Conservation (phyloP, 2,113 vertebrate species). For the Propithecus coquereli region DNA sequence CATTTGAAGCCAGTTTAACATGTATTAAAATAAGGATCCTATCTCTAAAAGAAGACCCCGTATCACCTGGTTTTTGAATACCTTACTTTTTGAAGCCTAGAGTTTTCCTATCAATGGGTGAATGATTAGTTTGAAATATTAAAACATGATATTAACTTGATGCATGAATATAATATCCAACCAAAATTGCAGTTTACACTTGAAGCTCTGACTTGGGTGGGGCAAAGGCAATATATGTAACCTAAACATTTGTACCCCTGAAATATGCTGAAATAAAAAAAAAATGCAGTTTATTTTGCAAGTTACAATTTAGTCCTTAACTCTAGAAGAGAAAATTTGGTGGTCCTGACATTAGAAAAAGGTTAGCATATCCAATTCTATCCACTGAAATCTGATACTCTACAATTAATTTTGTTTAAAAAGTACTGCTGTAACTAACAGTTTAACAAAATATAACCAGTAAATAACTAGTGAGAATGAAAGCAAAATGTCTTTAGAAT, state of each 20-base stretch:
- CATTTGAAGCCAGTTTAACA: neutral
- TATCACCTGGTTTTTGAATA: neutral
- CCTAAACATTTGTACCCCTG: too few species aligned
- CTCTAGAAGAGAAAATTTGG: neutral
- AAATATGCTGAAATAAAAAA: too few species aligned
- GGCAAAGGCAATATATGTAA: too few species aligned
- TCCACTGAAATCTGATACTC: neutral
- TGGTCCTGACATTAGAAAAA: neutral
- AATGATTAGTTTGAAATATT: neutral
- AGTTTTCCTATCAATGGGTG: neutral
- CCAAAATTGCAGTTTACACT: neutral
- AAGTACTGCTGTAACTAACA: neutral
- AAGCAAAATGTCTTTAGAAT: neutral
- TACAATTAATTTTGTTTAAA: neutral
- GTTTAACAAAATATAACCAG: neutral
- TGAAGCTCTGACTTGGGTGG: too few species aligned
- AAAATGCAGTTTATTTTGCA: conserved; percentile 18
- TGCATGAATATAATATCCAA: neutral
- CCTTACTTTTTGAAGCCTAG: neutral
- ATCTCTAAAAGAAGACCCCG: neutral
- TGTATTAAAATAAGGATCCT: neutral
- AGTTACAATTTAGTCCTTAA: neutral
- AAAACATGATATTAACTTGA: conserved; percentile 1
- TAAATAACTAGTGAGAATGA: neutral
- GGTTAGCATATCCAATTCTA: neutral